Evolutionary conservation across 2,797 vertebrate species (phyloP).

Genomic region (Labroides dimidiatus): DNA sequence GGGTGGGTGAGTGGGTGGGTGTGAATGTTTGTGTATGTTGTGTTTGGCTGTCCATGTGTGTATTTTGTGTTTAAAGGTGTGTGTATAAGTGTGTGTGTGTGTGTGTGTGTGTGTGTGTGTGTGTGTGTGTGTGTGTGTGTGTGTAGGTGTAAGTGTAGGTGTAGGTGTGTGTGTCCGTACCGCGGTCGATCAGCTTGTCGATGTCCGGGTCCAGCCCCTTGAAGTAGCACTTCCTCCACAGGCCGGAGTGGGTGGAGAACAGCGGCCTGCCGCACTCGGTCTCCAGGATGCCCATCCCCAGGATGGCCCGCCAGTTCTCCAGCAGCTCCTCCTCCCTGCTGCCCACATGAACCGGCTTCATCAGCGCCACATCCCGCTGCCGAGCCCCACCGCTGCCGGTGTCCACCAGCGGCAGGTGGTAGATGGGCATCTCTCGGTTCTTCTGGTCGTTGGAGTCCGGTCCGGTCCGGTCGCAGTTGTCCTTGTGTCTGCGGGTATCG

Average conservation of each 20-base stretch:
- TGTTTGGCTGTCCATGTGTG: too few relatives aligned
- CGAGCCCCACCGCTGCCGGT: constrained; percentile 61
- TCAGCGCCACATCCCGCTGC: constrained; percentile 80
- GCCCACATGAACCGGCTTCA: constrained; percentile 85
- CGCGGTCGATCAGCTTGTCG: constrained; percentile 87
- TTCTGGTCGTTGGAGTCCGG: constrained; percentile 88
- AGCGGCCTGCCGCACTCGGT: constrained; percentile 89
- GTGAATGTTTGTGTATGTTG: too few relatives aligned
- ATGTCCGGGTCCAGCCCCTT: constrained; percentile 87
- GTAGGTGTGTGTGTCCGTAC: constrained; percentile 62
- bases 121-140: not conserved
- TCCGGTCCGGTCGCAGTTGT: constrained; percentile 86
- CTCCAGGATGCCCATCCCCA: constrained; percentile 90
- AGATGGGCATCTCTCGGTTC: constrained; percentile 89
- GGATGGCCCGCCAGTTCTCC: constrained; percentile 89
- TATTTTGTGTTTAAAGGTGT: not conserved
- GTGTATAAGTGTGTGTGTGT: not conserved
- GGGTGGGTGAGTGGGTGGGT: too few relatives aligned
- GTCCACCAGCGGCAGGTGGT: constrained; percentile 90
- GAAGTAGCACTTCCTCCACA: constrained; percentile 91
- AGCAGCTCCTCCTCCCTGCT: constrained; percentile 85
- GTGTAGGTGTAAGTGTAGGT: not conserved
- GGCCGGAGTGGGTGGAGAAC: constrained; percentile 88
- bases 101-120: not conserved
- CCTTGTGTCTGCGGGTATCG: constrained; percentile 88